Evolutionary conservation across 2,888 invertebrate genomes (phyloP).

Genomic region (Megastigmus dorsalis): DNA sequence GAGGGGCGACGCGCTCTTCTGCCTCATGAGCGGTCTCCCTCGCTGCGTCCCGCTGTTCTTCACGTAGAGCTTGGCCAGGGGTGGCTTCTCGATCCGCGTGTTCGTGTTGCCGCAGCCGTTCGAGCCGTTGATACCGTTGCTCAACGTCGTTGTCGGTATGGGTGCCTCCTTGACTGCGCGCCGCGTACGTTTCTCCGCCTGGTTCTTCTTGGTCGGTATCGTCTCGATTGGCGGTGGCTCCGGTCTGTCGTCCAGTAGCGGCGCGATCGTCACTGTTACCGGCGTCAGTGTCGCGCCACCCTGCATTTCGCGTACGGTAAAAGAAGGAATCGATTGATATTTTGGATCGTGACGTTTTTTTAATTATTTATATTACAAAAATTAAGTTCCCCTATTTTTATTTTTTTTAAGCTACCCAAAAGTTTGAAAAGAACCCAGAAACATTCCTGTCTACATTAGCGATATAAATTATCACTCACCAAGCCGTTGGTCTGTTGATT

Average conservation of each 20-base stretch:
- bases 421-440: no score
- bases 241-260: slow-evolving; percentile 81
- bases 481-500: slow-evolving; percentile 60
- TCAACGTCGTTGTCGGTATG: slow-evolving; percentile 63
- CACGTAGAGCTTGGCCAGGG: slow-evolving; percentile 83
- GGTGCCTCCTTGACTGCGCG: slow-evolving; percentile 80
- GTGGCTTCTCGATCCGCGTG: slow-evolving; percentile 75
- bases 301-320: no score
- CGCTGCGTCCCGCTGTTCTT: slow-evolving; percentile 83
- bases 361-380: no score
- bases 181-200: slow-evolving; percentile 86
- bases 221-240: slow-evolving; percentile 95
- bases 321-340: no score
- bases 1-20: slow-evolving; percentile 83
- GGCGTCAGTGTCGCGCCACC: slow-evolving; percentile 65
- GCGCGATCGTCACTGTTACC: slow-evolving; percentile 77
- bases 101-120: background rate
- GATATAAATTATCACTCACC: no score
- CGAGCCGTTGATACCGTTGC: background rate
- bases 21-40: slow-evolving; percentile 81
- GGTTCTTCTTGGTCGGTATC: slow-evolving; percentile 88
- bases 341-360: no score
- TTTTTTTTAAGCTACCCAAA: no score
- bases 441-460: no score
- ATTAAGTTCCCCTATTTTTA: no score